Evolutionary conservation across 2,797 vertebrate genomes (phyloP).

Genomic region (Gymnoscopelus braueri): DNA sequence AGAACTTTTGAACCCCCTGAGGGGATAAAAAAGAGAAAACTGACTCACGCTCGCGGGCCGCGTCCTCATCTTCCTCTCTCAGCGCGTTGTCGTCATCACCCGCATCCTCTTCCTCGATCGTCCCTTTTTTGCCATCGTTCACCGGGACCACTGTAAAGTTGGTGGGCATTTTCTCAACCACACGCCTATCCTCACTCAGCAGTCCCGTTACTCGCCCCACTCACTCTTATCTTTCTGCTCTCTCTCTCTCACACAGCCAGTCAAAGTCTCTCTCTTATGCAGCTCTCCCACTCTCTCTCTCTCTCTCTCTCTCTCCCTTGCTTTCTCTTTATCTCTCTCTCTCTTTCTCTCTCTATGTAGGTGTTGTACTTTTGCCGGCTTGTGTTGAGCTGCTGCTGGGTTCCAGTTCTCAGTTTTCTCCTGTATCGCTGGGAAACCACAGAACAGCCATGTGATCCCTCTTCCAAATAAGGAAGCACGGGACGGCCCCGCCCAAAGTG

Average conservation of each 20-base stretch:
- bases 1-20: no score
- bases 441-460: slow-evolving; percentile 75
- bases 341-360: slow-evolving; percentile 16
- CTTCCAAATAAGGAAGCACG: slow-evolving; percentile 79
- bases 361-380: slow-evolving; percentile 26
- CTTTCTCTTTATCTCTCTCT: slow-evolving; percentile 22
- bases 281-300: slow-evolving; percentile 5
- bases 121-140: slow-evolving; percentile 75
- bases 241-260: background rate
- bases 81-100: slow-evolving; percentile 71
- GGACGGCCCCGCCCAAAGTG: slow-evolving; percentile 70
- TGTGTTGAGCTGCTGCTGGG: slow-evolving; percentile 33
- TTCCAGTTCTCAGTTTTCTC: slow-evolving; percentile 67
- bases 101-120: slow-evolving; percentile 50
- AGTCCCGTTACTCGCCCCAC: background rate
- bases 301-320: slow-evolving; percentile 26
- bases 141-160: slow-evolving; percentile 94
- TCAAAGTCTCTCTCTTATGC: background rate
- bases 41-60: slow-evolving; percentile 39
- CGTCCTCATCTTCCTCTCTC: slow-evolving; percentile 72
- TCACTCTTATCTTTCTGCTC: slow-evolving; percentile 48
- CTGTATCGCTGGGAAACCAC: slow-evolving; percentile 69
- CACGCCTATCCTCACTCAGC: background rate
- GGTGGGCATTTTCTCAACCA: slow-evolving; percentile 85
- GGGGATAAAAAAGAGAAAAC: background rate